Base-by-base conservation (phyloP, 2,797 vertebrate species). In the Odontamblyopus lacepedii region DNA sequence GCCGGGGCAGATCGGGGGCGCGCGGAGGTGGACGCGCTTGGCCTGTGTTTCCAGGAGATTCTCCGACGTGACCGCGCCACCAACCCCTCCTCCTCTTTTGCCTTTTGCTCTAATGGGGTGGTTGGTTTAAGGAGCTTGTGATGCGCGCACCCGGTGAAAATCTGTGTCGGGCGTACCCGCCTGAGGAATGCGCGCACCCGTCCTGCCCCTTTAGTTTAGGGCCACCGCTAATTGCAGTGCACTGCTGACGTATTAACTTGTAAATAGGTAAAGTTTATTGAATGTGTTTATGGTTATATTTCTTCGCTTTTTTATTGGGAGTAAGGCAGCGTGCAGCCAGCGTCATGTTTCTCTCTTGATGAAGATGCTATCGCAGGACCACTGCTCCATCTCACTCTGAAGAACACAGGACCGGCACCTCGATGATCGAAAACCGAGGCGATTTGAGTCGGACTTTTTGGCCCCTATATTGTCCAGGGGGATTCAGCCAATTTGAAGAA, bases 11-110 rank as follows among this genome's bases (percentile, higher is more conserved):
- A 65, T 73, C 81, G 82, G 60, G 88, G 57, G 8, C 78, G 85
- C 84, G 85, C 88, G 38, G 41, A 13, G 76, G 70, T 69, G 79
- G 16, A 78, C 85, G 12, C 80, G 75, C 77, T 11, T 5, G 23
- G 60, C 71, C 82, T n/a, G 83, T 92, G 91, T 92, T 87, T 92
- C 90, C 84, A 89, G 88, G 91, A 91, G 90, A 87, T 74, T 83
- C 80, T 84, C 67, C 61, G 44, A 0, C 78, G 73, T 82, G 84
- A 64, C 50, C 76, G 79, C 83, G 83, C 79, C 64, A 19, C 64
- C 64, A 27, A 15, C 69, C 9, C 26, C 23, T 1, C 63, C 59
- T 66, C 44, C 64, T 50, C 6, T 2, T 51, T 19, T 66, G 44
- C 64, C 64, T 51, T 66, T 51, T 66, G 64, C 64, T 66, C 64